These are phyloP conservation scores for Pagetopsis macropterus DNA, from an alignment of 2,797 vertebrate species.

Conservation along the genomic window DNA sequence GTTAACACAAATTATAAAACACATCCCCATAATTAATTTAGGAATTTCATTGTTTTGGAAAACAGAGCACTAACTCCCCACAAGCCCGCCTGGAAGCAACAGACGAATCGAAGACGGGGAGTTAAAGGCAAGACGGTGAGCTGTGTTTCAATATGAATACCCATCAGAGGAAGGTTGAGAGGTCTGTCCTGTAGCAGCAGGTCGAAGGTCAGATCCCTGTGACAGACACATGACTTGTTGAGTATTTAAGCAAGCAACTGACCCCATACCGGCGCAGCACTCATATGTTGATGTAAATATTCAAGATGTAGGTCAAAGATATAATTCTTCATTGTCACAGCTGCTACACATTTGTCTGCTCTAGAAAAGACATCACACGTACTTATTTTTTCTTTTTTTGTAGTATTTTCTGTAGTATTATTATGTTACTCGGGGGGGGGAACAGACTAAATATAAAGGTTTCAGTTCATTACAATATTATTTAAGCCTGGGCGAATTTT, in stretches of 20 bases:
- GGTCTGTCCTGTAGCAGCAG: constrained; percentile 9
- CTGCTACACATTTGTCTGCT: neutral
- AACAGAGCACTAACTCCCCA: constrained; percentile 55
- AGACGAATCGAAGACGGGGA: constrained; percentile 26
- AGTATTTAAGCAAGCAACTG: constrained; percentile 10
- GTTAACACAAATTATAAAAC: constrained; percentile 71
- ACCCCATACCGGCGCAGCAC: neutral
- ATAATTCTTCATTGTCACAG: neutral
- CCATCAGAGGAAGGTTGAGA: neutral
- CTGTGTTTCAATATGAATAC: constrained; percentile 16
- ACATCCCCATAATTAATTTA: constrained; percentile 71
- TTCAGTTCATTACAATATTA: neutral
- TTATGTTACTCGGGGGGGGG: too few relatives aligned
- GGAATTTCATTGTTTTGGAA: constrained; percentile 67
- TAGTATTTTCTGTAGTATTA: too few relatives aligned
- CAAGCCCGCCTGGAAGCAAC: constrained; percentile 38
- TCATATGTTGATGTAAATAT: constrained; percentile 2
- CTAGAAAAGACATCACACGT: too few relatives aligned
- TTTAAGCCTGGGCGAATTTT: neutral
- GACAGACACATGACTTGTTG: constrained; percentile 10
- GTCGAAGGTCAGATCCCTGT: constrained; percentile 30
- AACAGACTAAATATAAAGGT: neutral
- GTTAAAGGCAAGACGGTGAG: constrained; percentile 22
- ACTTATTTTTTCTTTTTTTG: too few relatives aligned
- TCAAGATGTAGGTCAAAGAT: constrained; percentile 1